phyloP scores from a whole-genome alignment of 2,888 invertebrate species.

The Oeneis ivallda region DNA sequence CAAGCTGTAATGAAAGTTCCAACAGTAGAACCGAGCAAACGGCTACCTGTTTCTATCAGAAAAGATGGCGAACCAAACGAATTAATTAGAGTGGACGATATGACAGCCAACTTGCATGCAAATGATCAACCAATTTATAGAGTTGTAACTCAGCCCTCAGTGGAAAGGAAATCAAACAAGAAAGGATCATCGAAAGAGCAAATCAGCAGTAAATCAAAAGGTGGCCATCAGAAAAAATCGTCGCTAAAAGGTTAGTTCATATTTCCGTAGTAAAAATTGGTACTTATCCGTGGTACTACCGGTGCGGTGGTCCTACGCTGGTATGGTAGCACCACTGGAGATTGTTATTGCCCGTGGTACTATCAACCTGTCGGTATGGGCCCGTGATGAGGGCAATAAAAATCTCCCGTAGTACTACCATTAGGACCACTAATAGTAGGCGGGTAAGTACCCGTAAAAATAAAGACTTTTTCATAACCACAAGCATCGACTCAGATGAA shows the following conservation, averaged over 20 bases:
- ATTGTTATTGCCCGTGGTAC: no score
- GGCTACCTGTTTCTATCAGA: conserved; percentile 60
- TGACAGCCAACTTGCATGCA: conserved; percentile 74
- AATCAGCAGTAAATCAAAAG: conserved; percentile 57
- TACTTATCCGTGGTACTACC: no score
- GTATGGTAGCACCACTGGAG: no score
- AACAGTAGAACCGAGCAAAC: conserved; percentile 62
- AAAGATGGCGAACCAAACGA: conserved; percentile 72
- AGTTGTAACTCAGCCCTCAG: conserved; percentile 73
- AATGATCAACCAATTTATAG: conserved; percentile 76
- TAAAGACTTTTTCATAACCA: no score
- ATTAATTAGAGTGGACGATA: conserved; percentile 65
- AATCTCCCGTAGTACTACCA: no score
- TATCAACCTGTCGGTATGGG: no score
- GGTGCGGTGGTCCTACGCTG: no score
- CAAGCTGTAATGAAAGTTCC: conserved; percentile 72
- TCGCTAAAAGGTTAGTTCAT: conserved; percentile 66
- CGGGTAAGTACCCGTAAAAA: no score
- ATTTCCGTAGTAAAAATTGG: background rate
- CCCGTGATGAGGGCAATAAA: no score
- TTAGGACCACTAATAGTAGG: no score
- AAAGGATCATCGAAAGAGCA: conserved; percentile 64
- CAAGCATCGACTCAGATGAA: no score
- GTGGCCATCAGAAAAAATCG: conserved; percentile 72
- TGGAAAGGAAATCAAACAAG: conserved; percentile 69